Evolutionary conservation across 2,113 vertebrate genomes (phyloP).

Genomic region (Epinephelus cyanopodus): DNA sequence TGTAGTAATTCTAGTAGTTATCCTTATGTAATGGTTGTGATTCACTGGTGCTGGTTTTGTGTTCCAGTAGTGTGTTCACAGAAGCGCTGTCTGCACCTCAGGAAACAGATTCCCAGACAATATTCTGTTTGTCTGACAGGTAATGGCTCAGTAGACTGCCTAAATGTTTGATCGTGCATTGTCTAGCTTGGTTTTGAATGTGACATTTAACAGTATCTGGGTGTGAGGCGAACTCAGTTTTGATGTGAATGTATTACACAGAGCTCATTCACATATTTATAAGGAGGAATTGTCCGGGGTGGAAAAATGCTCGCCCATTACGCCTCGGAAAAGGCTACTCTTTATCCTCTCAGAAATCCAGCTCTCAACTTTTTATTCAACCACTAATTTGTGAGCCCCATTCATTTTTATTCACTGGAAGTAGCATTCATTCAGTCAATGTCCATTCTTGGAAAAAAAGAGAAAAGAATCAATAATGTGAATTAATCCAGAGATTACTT

Average conservation of each 20-base stretch:
- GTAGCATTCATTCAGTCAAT: constrained; percentile 56
- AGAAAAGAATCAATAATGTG: constrained; percentile 52
- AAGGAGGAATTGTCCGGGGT: constrained; percentile 26
- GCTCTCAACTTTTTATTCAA: constrained; percentile 37
- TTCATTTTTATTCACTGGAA: constrained; percentile 42
- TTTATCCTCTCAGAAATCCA: constrained; percentile 38
- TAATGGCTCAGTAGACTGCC: constrained; percentile 11
- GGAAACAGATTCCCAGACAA: constrained; percentile 37
- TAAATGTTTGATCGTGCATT: constrained; percentile 38
- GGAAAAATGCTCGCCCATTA: constrained; percentile 44
- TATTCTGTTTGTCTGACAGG: constrained; percentile 48
- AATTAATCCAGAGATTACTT: constrained; percentile 68
- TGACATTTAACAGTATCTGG: constrained; percentile 51
- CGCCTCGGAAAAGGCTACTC: constrained; percentile 40
- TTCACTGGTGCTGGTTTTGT: constrained; percentile 3
- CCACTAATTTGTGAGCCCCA: constrained; percentile 37
- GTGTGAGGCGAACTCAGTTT: constrained; percentile 15
- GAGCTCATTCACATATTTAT: constrained; percentile 56
- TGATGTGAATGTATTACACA: constrained; percentile 39
- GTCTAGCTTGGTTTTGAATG: constrained; percentile 23
- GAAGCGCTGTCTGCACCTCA: constrained; percentile 2
- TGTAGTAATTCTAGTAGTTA: background rate
- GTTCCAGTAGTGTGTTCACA: background rate
- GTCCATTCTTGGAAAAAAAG: constrained; percentile 34
- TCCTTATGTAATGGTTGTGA: background rate